Percentiles rank a stretch among this genome's conserved stretches.
These are phyloP conservation scores for Eonycteris spelaea DNA, from an alignment of 2,113 vertebrate species.

Conservation along the genomic window DNA sequence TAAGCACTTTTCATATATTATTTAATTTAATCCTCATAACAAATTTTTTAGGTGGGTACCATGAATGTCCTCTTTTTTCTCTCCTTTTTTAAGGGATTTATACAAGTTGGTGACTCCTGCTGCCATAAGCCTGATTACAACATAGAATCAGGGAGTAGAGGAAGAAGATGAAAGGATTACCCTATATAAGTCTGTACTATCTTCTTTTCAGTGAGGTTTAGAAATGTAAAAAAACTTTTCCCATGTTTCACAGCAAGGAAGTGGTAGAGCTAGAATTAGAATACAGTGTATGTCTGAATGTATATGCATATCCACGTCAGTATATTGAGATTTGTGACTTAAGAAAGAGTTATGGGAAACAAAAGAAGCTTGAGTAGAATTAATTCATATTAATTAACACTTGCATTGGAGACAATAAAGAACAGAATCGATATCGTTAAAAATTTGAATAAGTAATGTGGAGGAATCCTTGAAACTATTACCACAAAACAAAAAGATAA, in stretches of 20 bases:
- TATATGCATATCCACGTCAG: neutral
- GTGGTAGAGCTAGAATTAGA: neutral
- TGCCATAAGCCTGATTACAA: neutral
- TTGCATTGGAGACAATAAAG: neutral
- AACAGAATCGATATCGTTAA: neutral
- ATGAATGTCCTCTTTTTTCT: neutral
- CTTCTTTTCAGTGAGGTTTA: neutral
- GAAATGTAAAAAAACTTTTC: neutral
- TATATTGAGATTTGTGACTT: neutral
- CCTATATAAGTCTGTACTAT: neutral
- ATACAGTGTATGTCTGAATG: neutral
- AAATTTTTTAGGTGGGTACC: neutral
- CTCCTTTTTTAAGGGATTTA: neutral
- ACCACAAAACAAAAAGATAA: neutral
- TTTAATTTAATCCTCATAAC: neutral
- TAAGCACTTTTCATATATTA: neutral
- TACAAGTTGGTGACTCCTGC: neutral
- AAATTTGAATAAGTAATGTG: neutral
- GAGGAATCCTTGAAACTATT: neutral
- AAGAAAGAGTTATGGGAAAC: neutral
- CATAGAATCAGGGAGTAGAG: neutral
- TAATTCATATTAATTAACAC: neutral
- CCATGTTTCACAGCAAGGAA: neutral
- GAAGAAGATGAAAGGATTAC: neutral
- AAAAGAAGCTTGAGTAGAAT: neutral